Evolutionary conservation across 2,888 invertebrate species (phyloP).

Genomic region (Caenorhabditis sinica): DNA sequence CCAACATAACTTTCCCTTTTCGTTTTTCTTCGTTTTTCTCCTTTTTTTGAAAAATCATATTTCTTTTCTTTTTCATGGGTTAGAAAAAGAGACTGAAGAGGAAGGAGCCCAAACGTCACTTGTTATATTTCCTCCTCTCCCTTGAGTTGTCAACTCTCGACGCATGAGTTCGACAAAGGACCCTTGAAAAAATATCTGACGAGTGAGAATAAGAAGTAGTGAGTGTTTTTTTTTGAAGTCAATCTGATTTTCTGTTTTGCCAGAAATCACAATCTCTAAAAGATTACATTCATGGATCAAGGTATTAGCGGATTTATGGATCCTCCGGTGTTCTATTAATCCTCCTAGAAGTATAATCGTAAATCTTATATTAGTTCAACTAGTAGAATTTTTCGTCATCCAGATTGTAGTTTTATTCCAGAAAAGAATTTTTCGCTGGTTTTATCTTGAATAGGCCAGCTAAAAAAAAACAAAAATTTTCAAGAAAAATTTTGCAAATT

Average conservation of each 20-base stretch:
- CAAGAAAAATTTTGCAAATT: too few relatives aligned
- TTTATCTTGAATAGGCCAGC: too few relatives aligned
- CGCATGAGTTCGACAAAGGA: constrained; percentile 33
- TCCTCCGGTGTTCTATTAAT: background rate
- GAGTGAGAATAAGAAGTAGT: constrained; percentile 1
- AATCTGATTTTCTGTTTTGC: background rate
- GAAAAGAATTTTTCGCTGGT: background rate
- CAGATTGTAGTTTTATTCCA: too few relatives aligned
- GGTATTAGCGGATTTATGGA: background rate
- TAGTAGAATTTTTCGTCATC: background rate
- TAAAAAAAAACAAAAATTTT: too few relatives aligned
- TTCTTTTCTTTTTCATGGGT: constrained; percentile 40
- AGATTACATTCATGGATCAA: background rate
- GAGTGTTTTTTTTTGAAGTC: constrained; percentile 4
- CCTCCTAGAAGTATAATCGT: background rate
- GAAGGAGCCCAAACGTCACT: constrained; percentile 27
- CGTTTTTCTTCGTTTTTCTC: constrained; percentile 14
- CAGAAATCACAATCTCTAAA: constrained; percentile 8
- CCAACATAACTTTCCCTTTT: constrained; percentile 7
- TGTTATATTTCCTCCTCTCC: constrained; percentile 18
- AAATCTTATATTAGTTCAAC: background rate
- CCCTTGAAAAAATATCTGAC: constrained; percentile 37
- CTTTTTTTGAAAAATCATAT: constrained; percentile 33
- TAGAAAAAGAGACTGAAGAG: constrained; percentile 15
- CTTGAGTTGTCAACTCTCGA: constrained; percentile 30